Evolutionary conservation across 1,140 invertebrate species (phyloP).

Genomic region (Thaumetopoea pityocampa): DNA sequence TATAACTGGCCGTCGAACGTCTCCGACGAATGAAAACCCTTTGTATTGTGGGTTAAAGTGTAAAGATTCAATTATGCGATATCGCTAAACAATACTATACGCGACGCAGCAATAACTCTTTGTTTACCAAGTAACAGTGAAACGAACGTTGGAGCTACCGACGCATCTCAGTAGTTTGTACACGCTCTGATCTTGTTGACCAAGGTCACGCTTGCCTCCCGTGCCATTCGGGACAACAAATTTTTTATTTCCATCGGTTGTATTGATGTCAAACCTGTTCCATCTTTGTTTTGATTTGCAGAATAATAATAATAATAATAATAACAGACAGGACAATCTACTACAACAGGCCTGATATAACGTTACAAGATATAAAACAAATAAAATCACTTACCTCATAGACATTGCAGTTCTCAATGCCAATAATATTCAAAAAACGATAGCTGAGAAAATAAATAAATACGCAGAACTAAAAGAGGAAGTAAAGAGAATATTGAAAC

Average conservation of each 20-base stretch:
- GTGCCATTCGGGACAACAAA: background rate
- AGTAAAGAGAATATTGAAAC: no score
- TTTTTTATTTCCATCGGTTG: constrained; percentile 1
- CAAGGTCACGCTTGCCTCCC: constrained; percentile 13
- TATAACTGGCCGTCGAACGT: constrained; percentile 12
- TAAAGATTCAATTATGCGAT: constrained; percentile 65
- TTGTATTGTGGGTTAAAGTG: constrained; percentile 36
- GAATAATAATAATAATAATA: no score
- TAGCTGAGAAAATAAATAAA: no score
- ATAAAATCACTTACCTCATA: no score
- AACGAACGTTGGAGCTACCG: constrained; percentile 37
- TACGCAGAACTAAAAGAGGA: no score
- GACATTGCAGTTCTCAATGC: no score
- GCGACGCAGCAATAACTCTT: constrained; percentile 44
- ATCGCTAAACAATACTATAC: constrained; percentile 49
- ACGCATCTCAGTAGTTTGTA: constrained; percentile 10
- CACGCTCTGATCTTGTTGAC: constrained; percentile 35
- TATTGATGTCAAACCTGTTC: constrained; percentile 1
- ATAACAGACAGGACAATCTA: no score
- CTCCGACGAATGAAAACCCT: constrained; percentile 13
- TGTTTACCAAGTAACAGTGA: constrained; percentile 47
- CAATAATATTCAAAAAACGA: no score
- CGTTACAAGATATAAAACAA: no score
- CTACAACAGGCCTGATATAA: no score
- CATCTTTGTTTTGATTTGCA: no score